These are phyloP conservation scores for Apoda limacodes DNA, from an alignment of 2,888 invertebrate genomes.

Conservation along the genomic window DNA sequence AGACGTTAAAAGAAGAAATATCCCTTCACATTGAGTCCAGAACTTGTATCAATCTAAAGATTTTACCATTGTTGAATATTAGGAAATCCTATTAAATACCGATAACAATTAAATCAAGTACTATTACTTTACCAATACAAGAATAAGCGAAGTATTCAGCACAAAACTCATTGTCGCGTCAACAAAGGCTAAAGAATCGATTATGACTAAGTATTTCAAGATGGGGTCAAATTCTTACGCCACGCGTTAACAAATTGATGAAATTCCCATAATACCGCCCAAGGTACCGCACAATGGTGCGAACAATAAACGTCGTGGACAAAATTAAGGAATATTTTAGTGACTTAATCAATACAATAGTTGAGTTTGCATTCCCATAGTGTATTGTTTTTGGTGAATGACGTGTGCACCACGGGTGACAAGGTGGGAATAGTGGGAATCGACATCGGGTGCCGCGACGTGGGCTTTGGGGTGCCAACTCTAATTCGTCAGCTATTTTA, in stretches of 20 bases:
- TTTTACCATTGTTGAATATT: too few species aligned
- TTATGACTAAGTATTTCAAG: conserved; percentile 32
- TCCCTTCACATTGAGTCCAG: too few species aligned
- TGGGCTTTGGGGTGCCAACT: conserved; percentile 32
- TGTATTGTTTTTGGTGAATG: conserved; percentile 55
- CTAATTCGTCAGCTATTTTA: conserved; percentile 45
- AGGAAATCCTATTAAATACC: conserved; percentile 26
- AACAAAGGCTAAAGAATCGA: conserved; percentile 42
- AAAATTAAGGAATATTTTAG: conserved; percentile 54
- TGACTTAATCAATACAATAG: conserved; percentile 67
- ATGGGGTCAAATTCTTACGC: conserved; percentile 41
- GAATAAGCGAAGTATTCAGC: conserved; percentile 50
- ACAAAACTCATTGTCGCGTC: conserved; percentile 43
- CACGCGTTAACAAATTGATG: conserved; percentile 62
- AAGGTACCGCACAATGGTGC: conserved; percentile 43
- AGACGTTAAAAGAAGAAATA: too few species aligned
- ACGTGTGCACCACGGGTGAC: conserved; percentile 37
- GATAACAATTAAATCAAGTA: conserved; percentile 49
- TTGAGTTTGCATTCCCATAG: conserved; percentile 57
- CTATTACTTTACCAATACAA: conserved; percentile 26
- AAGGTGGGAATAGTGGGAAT: conserved; percentile 47
- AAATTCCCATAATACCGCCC: conserved; percentile 61
- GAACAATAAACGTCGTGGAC: conserved; percentile 36
- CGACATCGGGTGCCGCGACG: conserved; percentile 47
- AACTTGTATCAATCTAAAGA: too few species aligned